A percentile compares a stretch with the other conserved stretches of the same genome.
Conservation (phyloP, 53 echinoderm and acorn worm species). For the Holothuria leucospilota region DNA sequence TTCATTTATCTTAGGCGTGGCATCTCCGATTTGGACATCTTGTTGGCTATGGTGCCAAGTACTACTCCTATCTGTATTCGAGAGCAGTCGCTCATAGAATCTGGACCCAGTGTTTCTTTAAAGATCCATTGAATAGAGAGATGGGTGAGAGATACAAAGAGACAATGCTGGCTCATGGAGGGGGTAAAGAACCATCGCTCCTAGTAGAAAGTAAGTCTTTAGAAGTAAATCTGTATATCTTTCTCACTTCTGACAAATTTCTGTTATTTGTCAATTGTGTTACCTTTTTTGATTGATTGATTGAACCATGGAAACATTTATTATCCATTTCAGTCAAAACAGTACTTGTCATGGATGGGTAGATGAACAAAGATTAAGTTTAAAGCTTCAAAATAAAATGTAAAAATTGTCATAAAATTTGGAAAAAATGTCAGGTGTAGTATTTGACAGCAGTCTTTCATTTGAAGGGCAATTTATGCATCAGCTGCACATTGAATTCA, state of each 20-base stretch:
- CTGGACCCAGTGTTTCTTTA: conserved; percentile 85
- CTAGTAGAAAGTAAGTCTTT: conserved; percentile 86
- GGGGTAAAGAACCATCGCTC: conserved; percentile 81
- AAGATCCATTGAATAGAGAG: conserved; percentile 77
- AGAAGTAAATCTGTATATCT: background rate
- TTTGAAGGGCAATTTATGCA: no score
- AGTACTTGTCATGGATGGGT: no score
- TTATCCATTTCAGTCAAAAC: background rate
- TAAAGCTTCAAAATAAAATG: no score
- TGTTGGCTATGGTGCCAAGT: conserved; percentile 96
- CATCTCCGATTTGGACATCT: conserved; percentile 94
- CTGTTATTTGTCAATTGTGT: no score
- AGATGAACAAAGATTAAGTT: no score
- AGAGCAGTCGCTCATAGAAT: conserved; percentile 87
- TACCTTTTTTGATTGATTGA: no score
- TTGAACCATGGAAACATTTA: background rate
- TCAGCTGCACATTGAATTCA: no score
- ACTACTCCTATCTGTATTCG: conserved; percentile 93
- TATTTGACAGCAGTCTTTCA: no score
- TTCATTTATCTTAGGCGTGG: conserved; percentile 74
- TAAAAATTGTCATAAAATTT: no score
- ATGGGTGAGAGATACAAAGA: conserved; percentile 85
- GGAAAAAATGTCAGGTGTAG: no score
- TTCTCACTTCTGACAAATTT: no score
- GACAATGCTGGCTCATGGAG: conserved; percentile 92